phyloP scores from a whole-genome alignment of 2,888 invertebrate species.

The Polietes domitor region DNA sequence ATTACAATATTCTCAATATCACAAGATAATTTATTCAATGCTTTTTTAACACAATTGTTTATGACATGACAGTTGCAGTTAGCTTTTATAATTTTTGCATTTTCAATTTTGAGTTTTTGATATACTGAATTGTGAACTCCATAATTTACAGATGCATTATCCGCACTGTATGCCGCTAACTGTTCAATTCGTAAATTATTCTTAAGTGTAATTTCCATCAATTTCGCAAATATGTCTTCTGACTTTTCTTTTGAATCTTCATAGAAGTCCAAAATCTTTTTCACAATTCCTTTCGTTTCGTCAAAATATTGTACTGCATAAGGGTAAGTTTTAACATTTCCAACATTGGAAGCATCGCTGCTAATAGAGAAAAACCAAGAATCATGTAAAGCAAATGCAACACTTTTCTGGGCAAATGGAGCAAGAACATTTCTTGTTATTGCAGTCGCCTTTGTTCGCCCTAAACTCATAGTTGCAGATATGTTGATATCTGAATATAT shows the following conservation, averaged over 20 bases:
- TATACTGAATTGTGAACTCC: constrained; percentile 43
- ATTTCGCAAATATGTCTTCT: constrained; percentile 32
- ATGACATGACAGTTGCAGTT: constrained; percentile 38
- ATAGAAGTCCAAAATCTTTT: constrained; percentile 42
- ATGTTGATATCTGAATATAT: constrained; percentile 37
- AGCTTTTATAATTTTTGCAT: constrained; percentile 17
- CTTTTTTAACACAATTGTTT: constrained; percentile 32
- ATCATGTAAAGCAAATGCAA: neutral
- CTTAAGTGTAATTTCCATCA: constrained; percentile 40
- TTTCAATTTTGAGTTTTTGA: constrained; percentile 36
- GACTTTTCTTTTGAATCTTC: constrained; percentile 44
- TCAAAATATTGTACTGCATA: constrained; percentile 36
- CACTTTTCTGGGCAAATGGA: neutral
- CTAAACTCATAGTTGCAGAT: constrained; percentile 3
- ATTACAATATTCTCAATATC: constrained; percentile 46
- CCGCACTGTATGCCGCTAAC: constrained; percentile 45
- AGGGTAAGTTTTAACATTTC: constrained; percentile 31
- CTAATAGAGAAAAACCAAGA: constrained; percentile 11
- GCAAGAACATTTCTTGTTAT: constrained; percentile 10
- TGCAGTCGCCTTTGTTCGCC: constrained; percentile 2
- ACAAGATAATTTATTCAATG: constrained; percentile 24
- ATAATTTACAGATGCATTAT: constrained; percentile 48
- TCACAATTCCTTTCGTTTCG: constrained; percentile 16
- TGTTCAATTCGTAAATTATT: constrained; percentile 34
- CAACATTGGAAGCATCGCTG: constrained; percentile 32